Base-by-base conservation (phyloP, 2,113 vertebrate genomes). In the Macrotus californicus region DNA sequence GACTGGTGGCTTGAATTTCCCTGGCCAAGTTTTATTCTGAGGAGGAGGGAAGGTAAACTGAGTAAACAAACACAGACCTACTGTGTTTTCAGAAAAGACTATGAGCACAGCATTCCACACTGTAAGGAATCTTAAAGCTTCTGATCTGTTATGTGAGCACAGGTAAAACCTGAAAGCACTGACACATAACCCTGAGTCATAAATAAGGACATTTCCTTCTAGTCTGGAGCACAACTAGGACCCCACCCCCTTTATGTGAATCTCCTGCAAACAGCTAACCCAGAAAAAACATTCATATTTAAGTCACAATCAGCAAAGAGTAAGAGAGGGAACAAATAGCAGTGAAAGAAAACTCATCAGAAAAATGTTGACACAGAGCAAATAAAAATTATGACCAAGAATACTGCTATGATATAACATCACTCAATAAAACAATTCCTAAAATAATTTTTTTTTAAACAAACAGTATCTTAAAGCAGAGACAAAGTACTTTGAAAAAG, bases 81-180 rank as follows among this genome's bases (percentile, higher is more conserved):
- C 54, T 52, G 7, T 54, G 14, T 52, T 80, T 83, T 39, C 6
- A 89, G 41, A 70, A 92, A 87, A 43, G 48, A n/a, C 26, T 46
- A 56, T 10, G 31, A n/a, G 31, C n/a, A 94, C 10, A 56, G 59
- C 13, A 80, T 56, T 94, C 41, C 43, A 54, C 48, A 22, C 5
- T 82, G 18, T 12, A 93, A 48, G 18, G 34, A 88, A 34, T 39
- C 50, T 14, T 56, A 81, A 87, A 83, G 48, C 70, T 92, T 93
- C 82, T 70, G 13, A 50, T 91, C 39, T 50, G 31, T 34, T 84
- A 6, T 14, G 41, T 9, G 10, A 88, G 15, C 54, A 90, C n/a
- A 22, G 92, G 85, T 59, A 89, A 89, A 96, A 89, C 18, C 34
- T 61, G 50, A 50, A 81, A 76, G 15, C 92, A 93, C 34, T 85